Evolutionary conservation across 2,888 invertebrate genomes (phyloP).

Genomic region (Ashinkailepas kermadecensis): DNA sequence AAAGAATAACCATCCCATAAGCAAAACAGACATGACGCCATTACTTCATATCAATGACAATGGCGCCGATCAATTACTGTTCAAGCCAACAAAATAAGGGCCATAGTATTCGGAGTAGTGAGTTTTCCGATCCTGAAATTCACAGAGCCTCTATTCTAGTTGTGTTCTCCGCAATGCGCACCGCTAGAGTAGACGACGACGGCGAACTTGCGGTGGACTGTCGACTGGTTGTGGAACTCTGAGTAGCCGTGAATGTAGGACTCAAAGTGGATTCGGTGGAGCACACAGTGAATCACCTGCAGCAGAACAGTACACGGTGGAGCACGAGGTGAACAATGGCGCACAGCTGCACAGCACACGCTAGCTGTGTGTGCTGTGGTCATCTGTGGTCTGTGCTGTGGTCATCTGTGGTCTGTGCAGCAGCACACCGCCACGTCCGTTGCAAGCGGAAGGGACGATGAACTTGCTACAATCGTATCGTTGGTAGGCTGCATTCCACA

Average conservation of each 20-base stretch:
- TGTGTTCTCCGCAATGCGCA: background rate
- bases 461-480: no score
- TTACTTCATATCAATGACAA: background rate
- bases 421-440: no score
- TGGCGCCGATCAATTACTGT: no score
- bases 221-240: background rate
- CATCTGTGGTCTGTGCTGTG: no score
- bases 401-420: no score
- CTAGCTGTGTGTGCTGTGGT: no score
- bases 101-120: background rate
- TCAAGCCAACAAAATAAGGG: background rate
- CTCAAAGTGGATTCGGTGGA: background rate
- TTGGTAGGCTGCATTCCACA: no score
- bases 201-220: background rate
- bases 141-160: background rate
- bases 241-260: conserved; percentile 6
- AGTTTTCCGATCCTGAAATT: background rate
- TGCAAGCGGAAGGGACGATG: no score
- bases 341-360: no score
- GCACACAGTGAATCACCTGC: background rate
- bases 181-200: background rate
- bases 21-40: background rate
- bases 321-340: no score
- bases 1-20: background rate
- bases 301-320: background rate